A percentile compares a stretch with the other conserved stretches of the same genome.
Evolutionary conservation across 1,140 invertebrate species (phyloP).

Genomic region (Bacillus rossius): DNA sequence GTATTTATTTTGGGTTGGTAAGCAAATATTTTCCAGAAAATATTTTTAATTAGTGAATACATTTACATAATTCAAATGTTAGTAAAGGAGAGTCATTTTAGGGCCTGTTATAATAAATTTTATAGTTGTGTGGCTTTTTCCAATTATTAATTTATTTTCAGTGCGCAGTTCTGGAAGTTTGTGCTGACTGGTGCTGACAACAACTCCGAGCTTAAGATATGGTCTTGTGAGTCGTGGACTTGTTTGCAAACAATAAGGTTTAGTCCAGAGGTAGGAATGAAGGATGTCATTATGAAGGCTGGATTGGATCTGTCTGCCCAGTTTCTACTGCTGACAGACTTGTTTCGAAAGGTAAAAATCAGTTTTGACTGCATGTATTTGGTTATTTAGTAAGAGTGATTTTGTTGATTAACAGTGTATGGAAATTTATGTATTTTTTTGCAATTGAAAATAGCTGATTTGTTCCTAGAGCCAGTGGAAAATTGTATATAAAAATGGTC

Average conservation of each 20-base stretch:
- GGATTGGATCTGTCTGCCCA: conserved; percentile 73
- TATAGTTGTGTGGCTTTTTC: too few relatives aligned
- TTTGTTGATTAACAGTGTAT: neutral
- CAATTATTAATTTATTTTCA: too few relatives aligned
- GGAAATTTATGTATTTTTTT: too few relatives aligned
- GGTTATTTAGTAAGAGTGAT: neutral
- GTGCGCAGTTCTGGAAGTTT: conserved; percentile 89
- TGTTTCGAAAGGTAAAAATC: conserved; percentile 51
- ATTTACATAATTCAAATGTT: too few relatives aligned
- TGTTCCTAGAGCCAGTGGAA: too few relatives aligned
- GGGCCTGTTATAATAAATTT: too few relatives aligned
- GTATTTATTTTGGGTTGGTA: too few relatives aligned
- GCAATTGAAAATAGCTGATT: too few relatives aligned
- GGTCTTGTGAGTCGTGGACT: conserved; percentile 90
- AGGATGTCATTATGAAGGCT: conserved; percentile 57
- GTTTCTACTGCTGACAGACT: conserved; percentile 81
- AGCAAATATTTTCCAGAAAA: too few relatives aligned
- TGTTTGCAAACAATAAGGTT: conserved; percentile 86
- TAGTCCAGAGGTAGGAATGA: conserved; percentile 29
- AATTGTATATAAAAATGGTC: too few relatives aligned
- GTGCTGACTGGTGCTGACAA: conserved; percentile 85
- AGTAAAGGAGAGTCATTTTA: too few relatives aligned
- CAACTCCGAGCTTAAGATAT: conserved; percentile 88
- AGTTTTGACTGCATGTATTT: neutral
- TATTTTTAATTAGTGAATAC: too few relatives aligned